Evolutionary conservation across 2,888 invertebrate genomes (phyloP), one percentile per base, ranked within the genome.

Genomic region (Amphipyra berbera): DNA sequence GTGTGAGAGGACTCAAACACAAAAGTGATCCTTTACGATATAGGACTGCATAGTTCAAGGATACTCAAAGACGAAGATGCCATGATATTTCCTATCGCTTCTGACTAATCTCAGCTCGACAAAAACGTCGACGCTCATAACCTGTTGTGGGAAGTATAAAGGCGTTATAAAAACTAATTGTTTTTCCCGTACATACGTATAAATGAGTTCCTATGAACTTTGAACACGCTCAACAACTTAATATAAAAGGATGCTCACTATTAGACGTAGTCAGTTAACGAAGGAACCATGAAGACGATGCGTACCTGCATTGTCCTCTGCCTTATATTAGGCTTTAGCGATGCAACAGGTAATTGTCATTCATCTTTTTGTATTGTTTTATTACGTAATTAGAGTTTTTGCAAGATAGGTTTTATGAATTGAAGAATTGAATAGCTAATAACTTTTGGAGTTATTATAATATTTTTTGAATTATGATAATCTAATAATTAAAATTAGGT

Each of bases 211-310:
- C 83, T 83, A 82, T 76, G 83, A 85, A 88, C 85, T 87, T 82
- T 79, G 84, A 82, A 82, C 82, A 83, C 82, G 85, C 83, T 83
- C 81, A 83, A 79, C 75, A 78, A 80, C 82, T 86, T 83, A 84
- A 87, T 93, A 93, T 93, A 93, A 88, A 92, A 92, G 93, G 92
- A 90, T 89, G 86, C 72, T 67, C 68, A 59, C 44, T 65, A 69
- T 57, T 68, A 61, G 47, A 61, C 68, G 67, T 46, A 61, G 81
- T 84, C 84, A 89, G 90, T 90, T 79, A 80, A 83, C 82, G 79
- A 75, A 70, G 70, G 63, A 86, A 83, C 73, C 84, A 93, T 93
- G 93, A 86, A 78, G 79, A 72, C 86, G 78, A 76, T 82, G 82
- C 85, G 83, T 68, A 69, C 78, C 80, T 79, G 85, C 72, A 69